Percentiles rank a stretch among this genome's conserved stretches.
These are phyloP conservation scores for Dascyllus trimaculatus DNA, from an alignment of 2,113 vertebrate genomes.

Conservation along the genomic window DNA sequence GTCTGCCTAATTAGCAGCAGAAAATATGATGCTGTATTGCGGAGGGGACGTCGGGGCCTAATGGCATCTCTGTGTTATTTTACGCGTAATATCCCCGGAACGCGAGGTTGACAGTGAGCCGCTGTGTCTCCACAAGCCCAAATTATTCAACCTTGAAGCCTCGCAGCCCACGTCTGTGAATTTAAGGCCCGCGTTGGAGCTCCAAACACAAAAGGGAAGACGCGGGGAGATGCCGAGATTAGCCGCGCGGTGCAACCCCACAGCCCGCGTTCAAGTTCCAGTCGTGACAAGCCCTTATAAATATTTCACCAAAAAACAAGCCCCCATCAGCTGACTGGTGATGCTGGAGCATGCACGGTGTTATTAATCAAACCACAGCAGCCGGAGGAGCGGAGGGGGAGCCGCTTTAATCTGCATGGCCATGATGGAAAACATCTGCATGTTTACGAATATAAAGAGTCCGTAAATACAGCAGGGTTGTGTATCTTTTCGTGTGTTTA, in stretches of 20 bases:
- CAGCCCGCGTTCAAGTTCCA: constrained; percentile 32
- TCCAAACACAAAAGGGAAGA: constrained; percentile 37
- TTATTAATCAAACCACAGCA: constrained; percentile 33
- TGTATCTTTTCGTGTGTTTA: neutral
- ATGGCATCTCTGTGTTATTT: constrained; percentile 27
- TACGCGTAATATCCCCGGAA: constrained; percentile 44
- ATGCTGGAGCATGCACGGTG: constrained; percentile 51
- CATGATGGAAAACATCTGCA: constrained; percentile 64
- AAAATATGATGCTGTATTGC: constrained; percentile 44
- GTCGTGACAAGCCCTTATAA: constrained; percentile 71
- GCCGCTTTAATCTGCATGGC: constrained; percentile 29
- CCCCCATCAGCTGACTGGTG: constrained; percentile 75
- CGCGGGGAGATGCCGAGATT: neutral
- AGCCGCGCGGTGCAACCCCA: constrained; percentile 5
- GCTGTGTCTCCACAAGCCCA: constrained; percentile 25
- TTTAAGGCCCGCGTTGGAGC: constrained; percentile 27
- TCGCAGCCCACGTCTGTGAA: constrained; percentile 10
- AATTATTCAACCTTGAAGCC: constrained; percentile 69
- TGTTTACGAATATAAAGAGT: constrained; percentile 40
- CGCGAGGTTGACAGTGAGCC: constrained; percentile 57
- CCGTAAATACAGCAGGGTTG: constrained; percentile 18
- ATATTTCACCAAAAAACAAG: constrained; percentile 79
- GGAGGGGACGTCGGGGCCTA: constrained; percentile 53
- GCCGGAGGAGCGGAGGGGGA: too few relatives aligned
- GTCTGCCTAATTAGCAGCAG: constrained; percentile 50